Evolutionary conservation across 2,888 invertebrate species (phyloP).

Genomic region (Cosmia trapezina): DNA sequence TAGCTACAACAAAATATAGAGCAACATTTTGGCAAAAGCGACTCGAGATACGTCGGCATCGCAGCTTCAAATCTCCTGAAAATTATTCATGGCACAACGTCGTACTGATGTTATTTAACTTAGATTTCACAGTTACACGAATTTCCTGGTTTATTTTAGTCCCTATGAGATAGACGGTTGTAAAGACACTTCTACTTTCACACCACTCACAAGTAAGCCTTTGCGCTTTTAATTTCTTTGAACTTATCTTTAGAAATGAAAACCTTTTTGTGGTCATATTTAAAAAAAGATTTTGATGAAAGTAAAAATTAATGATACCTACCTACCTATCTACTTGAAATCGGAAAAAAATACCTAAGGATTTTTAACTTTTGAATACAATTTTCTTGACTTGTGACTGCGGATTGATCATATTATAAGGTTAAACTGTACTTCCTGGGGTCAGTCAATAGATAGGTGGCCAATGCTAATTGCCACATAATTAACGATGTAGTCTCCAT

Average conservation of each 20-base stretch:
- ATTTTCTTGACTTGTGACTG: not conserved
- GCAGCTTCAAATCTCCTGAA: constrained; percentile 58
- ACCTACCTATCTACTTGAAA: constrained; percentile 8
- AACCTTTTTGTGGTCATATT: constrained; percentile 3
- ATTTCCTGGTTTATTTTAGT: constrained; percentile 57
- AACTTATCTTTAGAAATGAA: constrained; percentile 21
- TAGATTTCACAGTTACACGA: constrained; percentile 55
- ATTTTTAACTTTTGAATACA: not conserved
- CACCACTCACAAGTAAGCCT: constrained; percentile 27
- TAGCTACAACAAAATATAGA: constrained; percentile 55
- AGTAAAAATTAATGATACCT: not conserved
- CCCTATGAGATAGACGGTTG: constrained; percentile 41
- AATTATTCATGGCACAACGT: constrained; percentile 62
- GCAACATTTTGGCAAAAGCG: constrained; percentile 59
- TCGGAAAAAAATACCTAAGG: constrained; percentile 5
- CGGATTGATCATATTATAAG: not conserved
- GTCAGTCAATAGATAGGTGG: not conserved
- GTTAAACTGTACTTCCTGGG: constrained; percentile 1
- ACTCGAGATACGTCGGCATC: constrained; percentile 59
- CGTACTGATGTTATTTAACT: constrained; percentile 62
- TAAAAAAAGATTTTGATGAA: not conserved
- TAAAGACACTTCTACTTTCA: constrained; percentile 48
- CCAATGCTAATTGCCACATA: not conserved
- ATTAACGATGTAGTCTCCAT: not conserved
- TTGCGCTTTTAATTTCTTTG: constrained; percentile 41